These are phyloP conservation scores for Asteroscopus sphinx DNA, from an alignment of 2,888 invertebrate species.

Conservation along the genomic window DNA sequence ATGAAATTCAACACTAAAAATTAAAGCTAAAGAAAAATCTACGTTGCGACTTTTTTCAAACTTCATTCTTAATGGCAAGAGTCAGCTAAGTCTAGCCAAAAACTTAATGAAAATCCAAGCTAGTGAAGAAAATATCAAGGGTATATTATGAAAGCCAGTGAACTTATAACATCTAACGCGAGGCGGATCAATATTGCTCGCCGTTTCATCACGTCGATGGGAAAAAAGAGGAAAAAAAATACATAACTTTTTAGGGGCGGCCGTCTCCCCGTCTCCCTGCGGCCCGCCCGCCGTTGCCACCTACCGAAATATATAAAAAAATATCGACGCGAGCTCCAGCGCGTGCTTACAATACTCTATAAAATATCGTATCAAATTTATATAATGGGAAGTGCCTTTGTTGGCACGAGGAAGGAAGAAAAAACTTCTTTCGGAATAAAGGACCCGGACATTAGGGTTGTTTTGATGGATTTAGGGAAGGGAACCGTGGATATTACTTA, in stretches of 20 bases:
- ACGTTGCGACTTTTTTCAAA: not conserved
- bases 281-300: constrained; percentile 60
- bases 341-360: constrained; percentile 84
- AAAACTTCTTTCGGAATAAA: constrained; percentile 74
- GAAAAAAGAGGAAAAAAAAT: constrained; percentile 89
- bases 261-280: constrained; percentile 66
- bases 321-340: constrained; percentile 76
- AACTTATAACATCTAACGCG: constrained; percentile 58
- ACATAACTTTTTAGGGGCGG: constrained; percentile 89
- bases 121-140: constrained; percentile 49
- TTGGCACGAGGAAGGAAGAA: constrained; percentile 73
- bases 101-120: constrained; percentile 34
- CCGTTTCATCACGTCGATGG: constrained; percentile 87
- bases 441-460: constrained; percentile 72
- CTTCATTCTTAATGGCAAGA: constrained; percentile 22
- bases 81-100: constrained; percentile 37
- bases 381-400: constrained; percentile 82
- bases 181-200: constrained; percentile 85
- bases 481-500: constrained; percentile 51
- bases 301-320: constrained; percentile 76
- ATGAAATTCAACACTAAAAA: not conserved
- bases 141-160: constrained; percentile 33
- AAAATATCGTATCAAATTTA: constrained; percentile 87
- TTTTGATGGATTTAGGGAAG: constrained; percentile 69
- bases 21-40: constrained; percentile 18